Conservation (phyloP, 2,113 vertebrate species). For the Lepus timidus region DNA sequence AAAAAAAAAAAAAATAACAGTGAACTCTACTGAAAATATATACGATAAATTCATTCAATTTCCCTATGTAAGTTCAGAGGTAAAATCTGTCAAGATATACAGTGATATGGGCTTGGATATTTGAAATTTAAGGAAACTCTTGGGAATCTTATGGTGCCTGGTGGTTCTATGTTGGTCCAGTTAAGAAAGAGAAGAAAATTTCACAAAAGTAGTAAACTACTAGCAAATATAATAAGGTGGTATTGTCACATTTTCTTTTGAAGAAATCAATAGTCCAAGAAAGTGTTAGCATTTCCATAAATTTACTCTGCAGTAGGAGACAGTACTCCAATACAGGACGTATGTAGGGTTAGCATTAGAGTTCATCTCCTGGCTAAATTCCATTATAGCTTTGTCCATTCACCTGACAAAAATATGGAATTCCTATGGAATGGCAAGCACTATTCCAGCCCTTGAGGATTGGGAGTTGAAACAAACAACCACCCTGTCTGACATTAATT, state of each 20-base stretch:
- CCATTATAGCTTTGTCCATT: neutral
- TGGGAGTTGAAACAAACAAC: conserved; percentile 21
- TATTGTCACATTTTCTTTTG: neutral
- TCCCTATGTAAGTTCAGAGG: conserved; percentile 27
- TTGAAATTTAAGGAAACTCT: conserved; percentile 73
- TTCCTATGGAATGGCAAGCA: neutral
- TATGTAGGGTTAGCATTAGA: neutral
- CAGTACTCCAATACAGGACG: neutral
- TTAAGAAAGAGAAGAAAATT: conserved; percentile 15
- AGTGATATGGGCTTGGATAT: neutral
- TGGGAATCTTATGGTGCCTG: conserved; percentile 33
- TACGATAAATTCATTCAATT: conserved; percentile 57
- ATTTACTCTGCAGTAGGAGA: neutral
- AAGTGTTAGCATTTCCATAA: conserved; percentile 32
- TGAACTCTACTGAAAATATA: conserved; percentile 42
- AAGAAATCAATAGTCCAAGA: conserved; percentile 43
- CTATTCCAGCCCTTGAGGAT: neutral
- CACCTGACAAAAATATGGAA: conserved; percentile 20
- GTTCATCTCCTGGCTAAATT: neutral
- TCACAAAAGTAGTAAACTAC: neutral
- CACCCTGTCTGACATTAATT: neutral
- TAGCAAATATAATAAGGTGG: neutral
- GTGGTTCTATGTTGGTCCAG: neutral
- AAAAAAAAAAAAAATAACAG: neutral
- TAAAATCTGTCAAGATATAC: conserved; percentile 52